Base-by-base conservation (phyloP, 2,888 invertebrate genomes). In the Agrochola circellaris region DNA sequence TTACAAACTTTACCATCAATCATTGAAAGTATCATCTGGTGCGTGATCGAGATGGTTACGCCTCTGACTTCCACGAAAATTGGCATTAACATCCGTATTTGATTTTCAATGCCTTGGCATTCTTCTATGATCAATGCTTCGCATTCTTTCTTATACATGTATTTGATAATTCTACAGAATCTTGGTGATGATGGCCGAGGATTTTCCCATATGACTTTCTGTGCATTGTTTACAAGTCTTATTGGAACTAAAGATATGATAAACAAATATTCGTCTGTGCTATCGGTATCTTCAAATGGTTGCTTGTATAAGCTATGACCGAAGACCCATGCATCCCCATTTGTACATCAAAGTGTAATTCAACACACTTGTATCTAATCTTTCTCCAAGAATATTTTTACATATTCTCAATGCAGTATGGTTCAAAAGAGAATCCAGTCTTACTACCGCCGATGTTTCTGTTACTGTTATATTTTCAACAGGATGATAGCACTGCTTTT, bases 201-300 rank as follows among this genome's bases (percentile, higher is more conserved):
- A 4, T 62, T 61, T 71, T 71, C 51, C 62, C 71, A 71, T 62
- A 71, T n/a, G 61, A 45, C 13, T 5, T 42, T 42, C 45, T 60
- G 60, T 61, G 17, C 60, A 60, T 60, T 20, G 6, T 69, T 69
- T 56, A 69, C n/a, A 20, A 69, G 68, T 69, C 68, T 69, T 69
- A 69, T 38, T 38, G 38, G 69, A 26, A 69, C 69, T 13, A 69
- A 69, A 2, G 58, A 58, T 17, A 69, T 58, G 20, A 58, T 26
- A 69, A 69, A 69, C 58, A 69, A 42, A 26, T 69, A 69, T 62
- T 77, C 72, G 38, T 72, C 66, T 60, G 73, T 69, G 45, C 45
- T 69, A 64, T 73, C 64, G 1, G 51, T 1, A 69, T 73, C 38
- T 73, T 73, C 73, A 73, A 77, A 77, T 58, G 69, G 68, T 56